A percentile compares a stretch with the other conserved stretches of the same genome.
Evolutionary conservation across 2,113 vertebrate genomes (phyloP).

Genomic region (Pachycephala philippinensis): DNA sequence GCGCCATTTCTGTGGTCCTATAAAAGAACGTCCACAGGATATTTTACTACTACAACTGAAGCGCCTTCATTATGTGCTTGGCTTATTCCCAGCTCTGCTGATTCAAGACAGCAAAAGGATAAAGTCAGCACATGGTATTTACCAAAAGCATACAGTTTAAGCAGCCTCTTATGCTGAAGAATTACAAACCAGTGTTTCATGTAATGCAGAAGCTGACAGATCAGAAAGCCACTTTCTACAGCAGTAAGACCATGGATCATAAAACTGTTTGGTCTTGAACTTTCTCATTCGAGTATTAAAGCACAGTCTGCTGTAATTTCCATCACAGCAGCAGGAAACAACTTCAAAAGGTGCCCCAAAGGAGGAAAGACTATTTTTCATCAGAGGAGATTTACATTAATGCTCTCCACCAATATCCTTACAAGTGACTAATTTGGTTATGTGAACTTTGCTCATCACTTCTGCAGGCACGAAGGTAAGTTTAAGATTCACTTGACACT

Average conservation of each 20-base stretch:
- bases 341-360: not conserved
- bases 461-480: not conserved
- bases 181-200: not conserved
- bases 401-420: not conserved
- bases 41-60: not conserved
- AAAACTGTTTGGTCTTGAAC: not conserved
- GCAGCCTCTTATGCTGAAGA: not conserved
- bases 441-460: rapidly evolving
- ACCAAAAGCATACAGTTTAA: not conserved
- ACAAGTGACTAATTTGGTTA: not conserved
- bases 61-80: rapidly evolving
- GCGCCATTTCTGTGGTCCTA: not conserved
- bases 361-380: not conserved
- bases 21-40: not conserved
- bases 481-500: not conserved
- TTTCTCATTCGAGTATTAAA: not conserved
- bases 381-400: not conserved
- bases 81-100: not conserved
- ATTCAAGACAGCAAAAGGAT: not conserved
- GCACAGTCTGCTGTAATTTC: not conserved
- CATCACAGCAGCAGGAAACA: not conserved
- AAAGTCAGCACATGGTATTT: not conserved
- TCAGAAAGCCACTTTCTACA: not conserved
- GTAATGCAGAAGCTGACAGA: not conserved
- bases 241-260: not conserved